These are phyloP conservation scores for Mergus octosetaceus DNA, from an alignment of 2,797 vertebrate genomes.

Conservation along the genomic window DNA sequence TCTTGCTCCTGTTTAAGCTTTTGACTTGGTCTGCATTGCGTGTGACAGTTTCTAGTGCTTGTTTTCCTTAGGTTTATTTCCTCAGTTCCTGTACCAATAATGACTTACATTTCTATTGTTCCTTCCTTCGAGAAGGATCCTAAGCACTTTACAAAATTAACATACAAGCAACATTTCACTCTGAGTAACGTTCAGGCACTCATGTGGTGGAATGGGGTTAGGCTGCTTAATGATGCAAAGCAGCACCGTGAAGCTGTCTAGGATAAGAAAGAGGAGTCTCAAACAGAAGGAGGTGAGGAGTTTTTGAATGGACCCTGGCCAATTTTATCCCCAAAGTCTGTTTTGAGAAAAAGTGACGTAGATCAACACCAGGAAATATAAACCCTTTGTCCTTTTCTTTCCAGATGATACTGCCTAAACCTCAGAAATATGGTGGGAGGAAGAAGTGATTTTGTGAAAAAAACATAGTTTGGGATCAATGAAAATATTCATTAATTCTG, in stretches of 20 bases:
- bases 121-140: constrained; percentile 39
- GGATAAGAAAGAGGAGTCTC: not conserved
- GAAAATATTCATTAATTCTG: not conserved
- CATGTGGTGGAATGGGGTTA: not conserved
- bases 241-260: not conserved
- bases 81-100: not conserved
- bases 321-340: not conserved
- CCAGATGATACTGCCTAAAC: not conserved
- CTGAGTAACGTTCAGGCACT: not conserved
- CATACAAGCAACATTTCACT: constrained; percentile 8
- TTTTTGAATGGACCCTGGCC: not conserved
- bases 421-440: not conserved
- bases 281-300: not conserved
- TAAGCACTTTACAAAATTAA: constrained; percentile 40
- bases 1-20: constrained; percentile 41
- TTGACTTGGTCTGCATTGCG: not conserved
- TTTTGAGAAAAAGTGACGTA: not conserved
- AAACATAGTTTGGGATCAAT: not conserved
- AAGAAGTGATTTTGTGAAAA: not conserved
- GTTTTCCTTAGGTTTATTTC: constrained; percentile 47
- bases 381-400: not conserved
- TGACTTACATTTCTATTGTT: constrained; percentile 33
- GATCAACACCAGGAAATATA: not conserved
- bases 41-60: constrained; percentile 38
- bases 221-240: constrained; percentile 24